Evolutionary conservation across 1,140 invertebrate species (phyloP), one percentile per base, ranked within the genome.

Genomic region (Saccostrea glomerata): DNA sequence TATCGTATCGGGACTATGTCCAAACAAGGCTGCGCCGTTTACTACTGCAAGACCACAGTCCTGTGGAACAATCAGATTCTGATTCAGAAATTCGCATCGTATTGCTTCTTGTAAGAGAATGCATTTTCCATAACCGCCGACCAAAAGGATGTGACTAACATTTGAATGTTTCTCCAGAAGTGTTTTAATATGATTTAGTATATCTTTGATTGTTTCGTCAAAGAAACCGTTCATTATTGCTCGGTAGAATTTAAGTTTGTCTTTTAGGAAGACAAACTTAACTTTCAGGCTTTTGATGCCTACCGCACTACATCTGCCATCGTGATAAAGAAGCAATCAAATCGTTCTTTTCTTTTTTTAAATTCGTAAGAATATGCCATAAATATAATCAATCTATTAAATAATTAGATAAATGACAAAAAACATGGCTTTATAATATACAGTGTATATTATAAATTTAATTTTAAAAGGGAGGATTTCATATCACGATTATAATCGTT

Each of bases 111-210:
- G 90, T 15, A 91, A 36, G n/a, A 89, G 84, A 6, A 54, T 66
- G 13, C 84, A 88, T 83, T 91, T 89, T 17, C 86, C 86, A 25
- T 90, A 91, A 2, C 89, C 90, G 36, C 90, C 90, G 54, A 91
- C 90, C 82, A 91, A 84, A n/a, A 91, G 20, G 40, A 91, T 89
- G 20, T 40, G 54, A 11, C 86, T 23, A 20, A 86, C 84, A 0
- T 73, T 66, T 36, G 13, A 55, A 7, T 86, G 25, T 56, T 23
- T 20, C 7, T 63, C n/a, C 11, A 89, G 73, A 12, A 89, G 77
- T 6, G n/a, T 55, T 58, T 58, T 84, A 12, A 90, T 23, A n/a
- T 89, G 86, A 11, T 47, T 2, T 13, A 86, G 23, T 17, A 90
- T 85, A 23, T 83, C 40, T 20, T 54, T 70, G 17, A 25, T 60